These are phyloP conservation scores for Poecile atricapillus DNA, from an alignment of 2,113 vertebrate genomes.

Conservation along the genomic window DNA sequence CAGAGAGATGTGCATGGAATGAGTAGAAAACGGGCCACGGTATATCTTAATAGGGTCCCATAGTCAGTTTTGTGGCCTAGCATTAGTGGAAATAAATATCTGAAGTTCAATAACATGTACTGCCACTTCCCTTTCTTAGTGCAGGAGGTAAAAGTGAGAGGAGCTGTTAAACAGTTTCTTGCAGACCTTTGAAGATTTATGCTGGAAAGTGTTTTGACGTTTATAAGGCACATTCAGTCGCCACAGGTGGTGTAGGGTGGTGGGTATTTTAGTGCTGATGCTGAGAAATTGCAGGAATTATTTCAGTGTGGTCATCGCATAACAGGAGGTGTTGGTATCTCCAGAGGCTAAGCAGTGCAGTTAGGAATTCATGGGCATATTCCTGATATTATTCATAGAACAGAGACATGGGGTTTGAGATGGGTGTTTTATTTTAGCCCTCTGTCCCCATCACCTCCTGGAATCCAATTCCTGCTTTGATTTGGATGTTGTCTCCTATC, in stretches of 20 bases:
- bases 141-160: neutral
- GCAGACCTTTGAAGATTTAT: neutral
- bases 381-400: neutral
- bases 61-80: neutral
- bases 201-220: neutral
- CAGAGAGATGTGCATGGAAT: neutral
- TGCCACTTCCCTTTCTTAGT: neutral
- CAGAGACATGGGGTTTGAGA: neutral
- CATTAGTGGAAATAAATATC: neutral
- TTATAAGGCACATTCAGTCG: constrained; percentile 1
- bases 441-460: neutral
- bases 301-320: neutral
- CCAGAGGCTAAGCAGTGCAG: neutral
- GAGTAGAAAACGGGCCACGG: neutral
- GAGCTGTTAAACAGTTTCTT: neutral
- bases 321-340: neutral
- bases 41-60: neutral
- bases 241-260: neutral
- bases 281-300: neutral
- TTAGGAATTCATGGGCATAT: neutral
- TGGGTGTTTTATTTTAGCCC: neutral
- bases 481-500: neutral
- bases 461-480: neutral
- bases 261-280: constrained; percentile 3
- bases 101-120: neutral